Evolutionary conservation across 2,797 vertebrate species (phyloP).

Genomic region (Fratercula arctica): DNA sequence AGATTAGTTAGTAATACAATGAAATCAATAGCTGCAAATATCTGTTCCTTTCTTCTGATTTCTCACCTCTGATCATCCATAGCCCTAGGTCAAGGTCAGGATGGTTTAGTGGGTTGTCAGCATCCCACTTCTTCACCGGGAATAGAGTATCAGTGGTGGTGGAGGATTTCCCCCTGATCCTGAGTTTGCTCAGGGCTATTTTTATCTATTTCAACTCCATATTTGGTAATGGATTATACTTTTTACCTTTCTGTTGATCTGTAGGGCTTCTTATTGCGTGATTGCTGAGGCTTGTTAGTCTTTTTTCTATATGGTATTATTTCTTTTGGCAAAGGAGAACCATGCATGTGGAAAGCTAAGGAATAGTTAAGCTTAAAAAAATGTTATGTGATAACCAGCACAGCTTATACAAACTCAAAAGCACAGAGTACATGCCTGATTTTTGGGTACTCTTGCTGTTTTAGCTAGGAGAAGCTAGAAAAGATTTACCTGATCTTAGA

Average conservation of each 20-base stretch:
- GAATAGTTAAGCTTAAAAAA: not conserved
- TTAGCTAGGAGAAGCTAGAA: not conserved
- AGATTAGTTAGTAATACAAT: not conserved
- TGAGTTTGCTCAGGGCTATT: not conserved
- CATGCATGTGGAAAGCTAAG: not conserved
- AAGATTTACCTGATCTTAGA: not conserved
- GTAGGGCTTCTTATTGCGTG: not conserved
- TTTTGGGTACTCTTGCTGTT: not conserved
- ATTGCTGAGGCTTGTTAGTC: not conserved
- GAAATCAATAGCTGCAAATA: not conserved
- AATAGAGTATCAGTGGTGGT: not conserved
- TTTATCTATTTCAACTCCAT: not conserved
- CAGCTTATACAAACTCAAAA: not conserved
- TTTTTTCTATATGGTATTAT: not conserved
- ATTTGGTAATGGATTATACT: not conserved
- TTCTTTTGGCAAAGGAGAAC: not conserved
- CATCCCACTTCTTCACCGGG: not conserved
- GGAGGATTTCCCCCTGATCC: not conserved
- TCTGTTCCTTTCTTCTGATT: not conserved
- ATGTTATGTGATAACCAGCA: not conserved
- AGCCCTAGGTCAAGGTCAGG: not conserved
- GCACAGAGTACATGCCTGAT: not conserved
- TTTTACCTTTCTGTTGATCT: not conserved
- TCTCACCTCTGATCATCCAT: not conserved
- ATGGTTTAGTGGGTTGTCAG: not conserved